Evolutionary conservation across 2,888 invertebrate genomes (phyloP).

Genomic region (Sphaerophoria rueppellii): DNA sequence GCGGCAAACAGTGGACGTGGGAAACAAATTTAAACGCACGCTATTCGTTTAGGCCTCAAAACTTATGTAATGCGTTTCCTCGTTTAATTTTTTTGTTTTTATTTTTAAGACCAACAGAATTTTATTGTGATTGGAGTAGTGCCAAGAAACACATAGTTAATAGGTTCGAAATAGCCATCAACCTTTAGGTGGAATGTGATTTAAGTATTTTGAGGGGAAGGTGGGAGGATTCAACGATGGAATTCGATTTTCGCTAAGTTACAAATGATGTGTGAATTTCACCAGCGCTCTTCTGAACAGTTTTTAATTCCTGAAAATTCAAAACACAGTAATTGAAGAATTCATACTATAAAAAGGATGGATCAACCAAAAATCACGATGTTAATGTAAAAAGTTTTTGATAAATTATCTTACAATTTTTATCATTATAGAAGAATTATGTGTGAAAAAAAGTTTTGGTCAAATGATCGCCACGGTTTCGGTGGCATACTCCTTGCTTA

Average conservation of each 20-base stretch:
- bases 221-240: not conserved
- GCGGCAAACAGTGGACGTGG: conserved; percentile 11
- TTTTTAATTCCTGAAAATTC: no score
- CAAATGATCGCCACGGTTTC: no score
- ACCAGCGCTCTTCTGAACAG: not conserved
- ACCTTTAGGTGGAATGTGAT: conserved; percentile 22
- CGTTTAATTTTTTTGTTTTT: not conserved
- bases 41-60: conserved; percentile 6
- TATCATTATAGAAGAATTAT: no score
- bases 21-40: conserved; percentile 16
- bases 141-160: conserved; percentile 17
- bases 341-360: no score
- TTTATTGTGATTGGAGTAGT: conserved; percentile 11
- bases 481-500: no score
- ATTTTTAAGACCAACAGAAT: not conserved
- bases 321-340: no score
- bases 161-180: conserved; percentile 7
- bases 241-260: not conserved
- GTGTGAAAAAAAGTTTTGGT: no score
- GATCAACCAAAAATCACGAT: no score
- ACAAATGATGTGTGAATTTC: not conserved
- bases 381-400: no score
- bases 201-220: conserved; percentile 8
- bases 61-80: no score
- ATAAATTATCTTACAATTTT: no score